Conservation (phyloP, 2,113 vertebrate species). For the Paedocypris sp. region DNA sequence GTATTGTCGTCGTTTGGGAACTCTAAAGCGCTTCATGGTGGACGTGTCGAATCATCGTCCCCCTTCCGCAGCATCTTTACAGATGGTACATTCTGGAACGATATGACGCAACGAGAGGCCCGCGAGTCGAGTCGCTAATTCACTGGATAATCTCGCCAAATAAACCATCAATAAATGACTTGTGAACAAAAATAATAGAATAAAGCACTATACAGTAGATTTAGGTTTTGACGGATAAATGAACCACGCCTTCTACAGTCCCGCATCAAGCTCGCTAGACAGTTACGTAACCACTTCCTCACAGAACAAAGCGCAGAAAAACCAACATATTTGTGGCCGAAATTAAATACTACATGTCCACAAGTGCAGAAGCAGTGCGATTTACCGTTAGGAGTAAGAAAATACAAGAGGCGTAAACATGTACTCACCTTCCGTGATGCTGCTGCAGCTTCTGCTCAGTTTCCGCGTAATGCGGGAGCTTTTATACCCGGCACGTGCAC, state of each 20-base stretch:
- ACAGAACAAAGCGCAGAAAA: not conserved
- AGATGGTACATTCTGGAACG: slow-evolving; percentile 26
- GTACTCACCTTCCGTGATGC: slow-evolving; percentile 47
- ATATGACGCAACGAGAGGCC: slow-evolving; percentile 24
- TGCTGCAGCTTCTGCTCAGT: slow-evolving; percentile 48
- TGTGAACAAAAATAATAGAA: too few relatives aligned
- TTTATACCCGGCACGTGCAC: slow-evolving; percentile 57
- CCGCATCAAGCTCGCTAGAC: not conserved
- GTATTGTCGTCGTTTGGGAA: too few relatives aligned
- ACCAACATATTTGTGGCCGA: too few relatives aligned
- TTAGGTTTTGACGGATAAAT: not conserved
- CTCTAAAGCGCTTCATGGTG: too few relatives aligned
- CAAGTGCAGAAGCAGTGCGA: not conserved
- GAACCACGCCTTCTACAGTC: not conserved
- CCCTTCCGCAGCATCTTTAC: not conserved
- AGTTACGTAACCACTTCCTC: not conserved
- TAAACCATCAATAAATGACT: too few relatives aligned
- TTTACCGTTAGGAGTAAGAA: not conserved
- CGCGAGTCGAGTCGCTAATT: not conserved
- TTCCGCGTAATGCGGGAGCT: slow-evolving; percentile 20
- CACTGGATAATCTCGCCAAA: too few relatives aligned
- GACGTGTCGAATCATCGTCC: not conserved
- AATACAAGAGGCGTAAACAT: too few relatives aligned
- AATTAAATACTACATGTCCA: too few relatives aligned
- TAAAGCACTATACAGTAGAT: too few relatives aligned